A percentile compares a stretch with the other conserved stretches of the same genome.
Conservation (phyloP, 2,797 vertebrate genomes). For the Rachycentron canadum region DNA sequence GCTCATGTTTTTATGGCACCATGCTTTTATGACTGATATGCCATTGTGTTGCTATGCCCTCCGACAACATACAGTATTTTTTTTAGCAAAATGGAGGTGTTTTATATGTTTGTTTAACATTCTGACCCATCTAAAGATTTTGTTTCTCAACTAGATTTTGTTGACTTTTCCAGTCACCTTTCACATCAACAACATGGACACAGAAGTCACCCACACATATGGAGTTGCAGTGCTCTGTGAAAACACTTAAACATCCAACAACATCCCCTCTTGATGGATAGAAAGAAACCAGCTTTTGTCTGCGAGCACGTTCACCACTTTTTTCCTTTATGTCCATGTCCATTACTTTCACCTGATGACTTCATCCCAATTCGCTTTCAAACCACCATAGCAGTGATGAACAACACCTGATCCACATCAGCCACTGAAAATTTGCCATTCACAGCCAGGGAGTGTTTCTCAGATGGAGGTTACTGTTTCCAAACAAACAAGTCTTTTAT, state of each 20-base stretch:
- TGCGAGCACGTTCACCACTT: neutral
- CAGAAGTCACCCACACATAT: neutral
- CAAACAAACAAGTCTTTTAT: slow-evolving; percentile 35
- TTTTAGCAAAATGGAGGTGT: neutral
- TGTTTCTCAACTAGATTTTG: neutral
- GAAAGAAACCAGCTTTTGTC: neutral
- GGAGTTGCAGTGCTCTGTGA: neutral
- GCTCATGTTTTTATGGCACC: slow-evolving; percentile 53
- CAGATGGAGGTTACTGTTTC: slow-evolving; percentile 22
- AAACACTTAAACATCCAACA: neutral
- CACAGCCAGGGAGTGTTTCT: slow-evolving; percentile 10
- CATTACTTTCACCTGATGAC: slow-evolving; percentile 6
- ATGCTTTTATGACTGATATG: slow-evolving; percentile 41
- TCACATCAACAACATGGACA: neutral
- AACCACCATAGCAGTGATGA: neutral
- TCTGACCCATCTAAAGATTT: neutral
- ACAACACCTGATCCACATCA: neutral
- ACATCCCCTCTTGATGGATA: neutral
- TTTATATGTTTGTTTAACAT: neutral
- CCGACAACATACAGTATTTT: no score
- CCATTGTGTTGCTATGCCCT: slow-evolving; percentile 22
- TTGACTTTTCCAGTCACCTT: neutral
- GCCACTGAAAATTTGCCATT: slow-evolving; percentile 1
- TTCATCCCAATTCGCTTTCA: slow-evolving; percentile 20
- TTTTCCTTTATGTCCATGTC: neutral